Base-by-base conservation (phyloP, 1,140 invertebrate genomes). In the Mactra quadrangularis region DNA sequence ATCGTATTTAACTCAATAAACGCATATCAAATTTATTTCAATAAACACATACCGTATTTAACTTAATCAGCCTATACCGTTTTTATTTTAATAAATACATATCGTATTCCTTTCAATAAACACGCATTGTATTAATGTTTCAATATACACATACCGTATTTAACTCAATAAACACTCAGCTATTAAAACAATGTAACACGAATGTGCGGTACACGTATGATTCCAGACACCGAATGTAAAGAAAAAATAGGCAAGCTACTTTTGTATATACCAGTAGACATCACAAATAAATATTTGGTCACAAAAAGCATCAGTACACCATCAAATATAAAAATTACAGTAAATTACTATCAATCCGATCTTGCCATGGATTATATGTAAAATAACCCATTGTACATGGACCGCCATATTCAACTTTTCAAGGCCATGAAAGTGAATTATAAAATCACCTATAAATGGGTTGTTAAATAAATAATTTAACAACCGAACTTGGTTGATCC, bases 281-380 rank as follows among this genome's bases (percentile, higher is more conserved):
- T 81, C 77, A 81, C 77, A 71, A 81, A 71, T 70, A 81, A 71
- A 81, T 81, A 81, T 66, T 68, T 81, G 62, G 77, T 81, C 77
- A 81, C 77, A 71, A 78, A 71, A 81, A 81, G 77, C 77, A 68
- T 70, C 62, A 81, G 35, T 59, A 81, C 77, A 81, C 62, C 77
- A 81, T 27, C 74, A 76, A 64, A 81, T 81, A 81, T 81, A 81
- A 70, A 81, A 81, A 71, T 68, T 57, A 81, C 77, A 60, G 41
- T 53, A 81, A 47, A 52, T 50, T 71, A 41, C 66, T 78, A n/a
- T 31, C 62, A 66, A 17, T 59, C 35, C 55, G 33, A 29, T 59
- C 55, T 50, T 27, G 17, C 15, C 45, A 59, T 31, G 55, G 35
- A 59, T 59, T 22, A 22, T 13, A 55, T 52, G 57, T 25, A 38